Conservation (phyloP, 2,113 vertebrate genomes). For the Neodon shergylaensis region DNA sequence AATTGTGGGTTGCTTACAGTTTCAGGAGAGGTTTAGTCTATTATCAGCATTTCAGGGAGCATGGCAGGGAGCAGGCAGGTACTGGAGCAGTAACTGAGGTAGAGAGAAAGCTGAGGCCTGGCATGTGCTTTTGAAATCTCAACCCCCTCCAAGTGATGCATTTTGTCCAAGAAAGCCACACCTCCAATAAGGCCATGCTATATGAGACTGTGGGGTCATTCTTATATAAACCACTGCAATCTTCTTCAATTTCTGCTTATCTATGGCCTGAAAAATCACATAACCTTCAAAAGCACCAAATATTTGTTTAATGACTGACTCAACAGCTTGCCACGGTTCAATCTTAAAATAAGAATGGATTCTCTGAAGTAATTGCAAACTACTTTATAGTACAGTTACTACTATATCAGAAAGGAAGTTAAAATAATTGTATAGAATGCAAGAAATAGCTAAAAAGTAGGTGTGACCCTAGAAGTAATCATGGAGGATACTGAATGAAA, state of each 20-base stretch:
- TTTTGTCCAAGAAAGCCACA: neutral
- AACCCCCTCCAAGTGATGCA: neutral
- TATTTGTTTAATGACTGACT: neutral
- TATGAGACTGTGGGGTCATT: neutral
- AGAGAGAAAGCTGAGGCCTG: neutral
- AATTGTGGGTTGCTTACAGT: neutral
- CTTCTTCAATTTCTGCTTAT: neutral
- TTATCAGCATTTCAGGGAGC: neutral
- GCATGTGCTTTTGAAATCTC: neutral
- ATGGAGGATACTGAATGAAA: neutral
- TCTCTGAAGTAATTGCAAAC: neutral
- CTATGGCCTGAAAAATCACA: neutral
- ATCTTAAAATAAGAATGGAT: neutral
- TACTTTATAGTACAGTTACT: neutral
- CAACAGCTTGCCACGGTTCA: neutral
- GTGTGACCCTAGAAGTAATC: neutral
- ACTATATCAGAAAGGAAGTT: neutral
- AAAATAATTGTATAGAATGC: neutral
- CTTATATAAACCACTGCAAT: neutral
- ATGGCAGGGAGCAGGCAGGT: neutral
- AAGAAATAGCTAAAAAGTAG: neutral
- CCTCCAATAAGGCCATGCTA: neutral
- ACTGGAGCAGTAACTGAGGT: neutral
- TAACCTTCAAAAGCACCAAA: neutral
- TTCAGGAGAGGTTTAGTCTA: neutral